These are phyloP conservation scores for Scolanthus callimorphus DNA, from an alignment of 92 coral and sea anemone genomes.

Conservation along the genomic window DNA sequence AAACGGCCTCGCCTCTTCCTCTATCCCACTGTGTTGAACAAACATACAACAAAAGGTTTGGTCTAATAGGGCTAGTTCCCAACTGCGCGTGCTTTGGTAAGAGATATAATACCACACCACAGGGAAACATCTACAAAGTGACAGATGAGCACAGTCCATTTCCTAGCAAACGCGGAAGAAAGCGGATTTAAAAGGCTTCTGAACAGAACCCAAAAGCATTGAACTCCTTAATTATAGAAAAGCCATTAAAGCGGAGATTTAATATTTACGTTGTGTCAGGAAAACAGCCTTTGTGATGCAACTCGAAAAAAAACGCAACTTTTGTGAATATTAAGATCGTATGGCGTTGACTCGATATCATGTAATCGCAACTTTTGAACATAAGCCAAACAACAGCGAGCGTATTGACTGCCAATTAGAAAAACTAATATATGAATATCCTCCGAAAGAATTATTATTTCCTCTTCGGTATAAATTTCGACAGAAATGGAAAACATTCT, in stretches of 20 bases:
- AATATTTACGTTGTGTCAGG: not conserved
- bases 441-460: too few species aligned
- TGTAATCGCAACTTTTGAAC: too few species aligned
- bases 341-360: too few species aligned
- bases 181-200: slow-evolving; percentile 1
- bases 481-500: not conserved
- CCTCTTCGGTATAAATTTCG: not conserved
- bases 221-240: not conserved
- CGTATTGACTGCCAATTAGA: too few species aligned
- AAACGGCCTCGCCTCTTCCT: not conserved
- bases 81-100: not conserved
- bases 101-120: not conserved
- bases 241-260: not conserved
- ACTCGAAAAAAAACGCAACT: not conserved
- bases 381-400: too few species aligned
- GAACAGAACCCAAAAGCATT: not conserved
- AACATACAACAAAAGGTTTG: not conserved
- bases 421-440: too few species aligned
- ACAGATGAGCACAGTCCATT: not conserved
- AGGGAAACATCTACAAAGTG: not conserved
- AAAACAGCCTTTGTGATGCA: not conserved
- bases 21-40: not conserved
- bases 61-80: not conserved
- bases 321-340: not conserved
- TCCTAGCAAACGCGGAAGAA: slow-evolving; percentile 3